Conservation (phyloP, 2,888 invertebrate species). For the Syrphus vitripennis region DNA sequence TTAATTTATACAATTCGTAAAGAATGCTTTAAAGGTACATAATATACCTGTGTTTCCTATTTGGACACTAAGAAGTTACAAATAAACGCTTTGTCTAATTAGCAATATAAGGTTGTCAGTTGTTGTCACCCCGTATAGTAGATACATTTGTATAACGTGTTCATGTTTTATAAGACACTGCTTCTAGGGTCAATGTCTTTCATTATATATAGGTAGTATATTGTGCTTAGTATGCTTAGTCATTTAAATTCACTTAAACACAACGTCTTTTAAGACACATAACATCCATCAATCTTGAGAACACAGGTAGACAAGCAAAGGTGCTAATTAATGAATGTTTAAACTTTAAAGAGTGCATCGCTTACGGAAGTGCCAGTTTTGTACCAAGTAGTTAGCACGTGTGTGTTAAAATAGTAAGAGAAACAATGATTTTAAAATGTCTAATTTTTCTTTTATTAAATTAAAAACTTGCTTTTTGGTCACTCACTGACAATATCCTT, state of each 20-base stretch:
- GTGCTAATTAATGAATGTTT: slow-evolving; percentile 43
- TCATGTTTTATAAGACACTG: background rate
- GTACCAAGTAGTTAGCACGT: slow-evolving; percentile 17
- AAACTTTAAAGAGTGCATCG: slow-evolving; percentile 2
- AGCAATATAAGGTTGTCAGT: background rate
- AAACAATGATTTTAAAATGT: background rate
- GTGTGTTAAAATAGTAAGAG: background rate
- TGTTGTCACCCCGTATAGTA: background rate
- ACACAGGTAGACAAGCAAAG: slow-evolving; percentile 7
- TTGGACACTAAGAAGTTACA: background rate
- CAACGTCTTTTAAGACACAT: background rate
- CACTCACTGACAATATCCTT: too few relatives aligned
- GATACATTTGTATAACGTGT: too few relatives aligned
- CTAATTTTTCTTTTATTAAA: background rate
- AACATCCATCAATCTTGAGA: slow-evolving; percentile 27
- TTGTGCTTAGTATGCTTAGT: background rate
- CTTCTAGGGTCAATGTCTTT: slow-evolving; percentile 33
- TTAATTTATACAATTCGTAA: background rate
- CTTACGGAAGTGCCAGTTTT: slow-evolving; percentile 17
- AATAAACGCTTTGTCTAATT: slow-evolving; percentile 7
- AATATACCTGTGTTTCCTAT: too few relatives aligned
- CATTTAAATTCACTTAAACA: slow-evolving; percentile 30
- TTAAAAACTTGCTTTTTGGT: too few relatives aligned
- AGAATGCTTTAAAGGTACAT: background rate
- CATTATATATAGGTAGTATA: background rate